A percentile compares a stretch with the other conserved stretches of the same genome.
phyloP scores from a whole-genome alignment of 1,140 invertebrate genomes.

The Drosophila pandora region DNA sequence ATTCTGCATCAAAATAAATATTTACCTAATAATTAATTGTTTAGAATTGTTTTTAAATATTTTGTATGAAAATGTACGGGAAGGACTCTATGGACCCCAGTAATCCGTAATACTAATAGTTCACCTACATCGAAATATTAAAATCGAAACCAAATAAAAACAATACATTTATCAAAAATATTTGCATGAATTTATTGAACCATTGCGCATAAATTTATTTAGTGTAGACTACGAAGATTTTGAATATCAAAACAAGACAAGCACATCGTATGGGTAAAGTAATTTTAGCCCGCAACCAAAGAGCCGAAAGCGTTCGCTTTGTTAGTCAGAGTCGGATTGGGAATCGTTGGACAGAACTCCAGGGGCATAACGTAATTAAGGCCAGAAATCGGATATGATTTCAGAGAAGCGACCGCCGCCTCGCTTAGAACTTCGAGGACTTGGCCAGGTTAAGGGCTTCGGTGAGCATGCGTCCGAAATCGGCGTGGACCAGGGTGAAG shows the following conservation, averaged over 20 bases:
- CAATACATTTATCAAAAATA: conserved; percentile 32
- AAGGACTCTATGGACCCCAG: too few species aligned
- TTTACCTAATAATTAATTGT: too few species aligned
- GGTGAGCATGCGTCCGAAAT: conserved; percentile 88
- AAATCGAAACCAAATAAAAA: neutral
- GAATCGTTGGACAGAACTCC: conserved; percentile 10
- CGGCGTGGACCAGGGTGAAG: conserved; percentile 88
- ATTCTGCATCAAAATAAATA: too few species aligned
- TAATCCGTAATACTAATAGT: conserved; percentile 14
- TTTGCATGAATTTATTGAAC: conserved; percentile 20
- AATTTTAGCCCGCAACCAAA: conserved; percentile 46
- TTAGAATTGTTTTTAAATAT: too few species aligned
- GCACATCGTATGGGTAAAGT: conserved; percentile 25
- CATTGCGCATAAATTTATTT: conserved; percentile 37
- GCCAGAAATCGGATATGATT: conserved; percentile 24
- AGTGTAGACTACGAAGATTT: conserved; percentile 40
- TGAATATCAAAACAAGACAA: conserved; percentile 52
- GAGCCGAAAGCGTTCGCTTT: conserved; percentile 35
- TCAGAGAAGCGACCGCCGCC: neutral
- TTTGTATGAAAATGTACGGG: too few species aligned
- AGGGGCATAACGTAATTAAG: conserved; percentile 31
- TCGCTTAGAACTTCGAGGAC: conserved; percentile 85
- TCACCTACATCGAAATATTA: too few species aligned
- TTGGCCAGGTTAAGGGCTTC: conserved; percentile 86
- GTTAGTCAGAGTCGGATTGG: conserved; percentile 32